Evolutionary conservation across 2,888 invertebrate species (phyloP), one percentile per base, ranked within the genome.

Genomic region (Cerceris ruficornis): DNA sequence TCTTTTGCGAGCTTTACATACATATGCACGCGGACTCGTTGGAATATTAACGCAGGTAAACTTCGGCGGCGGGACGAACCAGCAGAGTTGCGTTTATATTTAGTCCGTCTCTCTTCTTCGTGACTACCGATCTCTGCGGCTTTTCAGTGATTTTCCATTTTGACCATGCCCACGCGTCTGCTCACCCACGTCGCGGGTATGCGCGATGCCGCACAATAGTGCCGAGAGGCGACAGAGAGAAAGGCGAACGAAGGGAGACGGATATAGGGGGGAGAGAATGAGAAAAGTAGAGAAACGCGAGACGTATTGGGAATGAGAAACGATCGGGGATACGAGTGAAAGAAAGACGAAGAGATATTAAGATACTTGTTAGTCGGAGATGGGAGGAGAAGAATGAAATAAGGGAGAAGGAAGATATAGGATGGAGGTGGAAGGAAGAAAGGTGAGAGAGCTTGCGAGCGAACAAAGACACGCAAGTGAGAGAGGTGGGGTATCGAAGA

Each of bases 121-220:
- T 67, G n/a, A 15, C 43, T 42, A 7, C 17, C 42, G 65, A 67
- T 55, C 28, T 28, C 50, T 42, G 58, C 43, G 14, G 42, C 42
- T 76, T 81, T 78, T 73, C 82, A 70, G 43, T 49, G 64, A 67
- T 75, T 82, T 79, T 71, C 75, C 62, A 49, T 70, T 67, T 57
- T n/a, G 15, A 17, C 14, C 42, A 49, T 69, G 55, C 75, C 78
- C 52, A 75, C 79, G 75, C 70, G 65, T 59, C 17, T 72, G 66
- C 54, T 73, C 68, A 67, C 68, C 70, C 58, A 49, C 54, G 39
- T 73, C 41, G 54, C 42, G 49, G 43, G 14, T 43, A 43, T 11
- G 46, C 11, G 11, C 2, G 11, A 46, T 46, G 8, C 4, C 7
- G 14, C 61, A 70, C 74, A 71, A 72, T 67, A 50, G 65, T 41